Base-by-base conservation (phyloP, 2,888 invertebrate species). In the Alsophila aescularia region DNA sequence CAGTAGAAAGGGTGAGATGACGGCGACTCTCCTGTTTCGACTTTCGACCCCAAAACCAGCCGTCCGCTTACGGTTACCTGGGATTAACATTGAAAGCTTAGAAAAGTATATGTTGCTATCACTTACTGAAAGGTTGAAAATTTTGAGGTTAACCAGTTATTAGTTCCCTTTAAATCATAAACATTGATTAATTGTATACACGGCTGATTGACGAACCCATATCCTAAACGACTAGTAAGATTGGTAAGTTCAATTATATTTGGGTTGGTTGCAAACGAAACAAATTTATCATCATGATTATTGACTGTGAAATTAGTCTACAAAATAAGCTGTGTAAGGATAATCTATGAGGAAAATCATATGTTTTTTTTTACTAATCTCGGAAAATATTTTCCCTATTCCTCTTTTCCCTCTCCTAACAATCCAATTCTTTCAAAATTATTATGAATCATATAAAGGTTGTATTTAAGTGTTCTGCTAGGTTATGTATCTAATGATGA, bases 1-100 rank as follows among this genome's bases (percentile, higher is more conserved):
- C 29, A 53, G 52, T 42, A 49, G 31, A 50, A 55, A 41, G 55
- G 49, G 49, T 44, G 43, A 47, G 42, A 42, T 41, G 47, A 24
- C 44, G 35, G n/a, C n/a, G n/a, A n/a, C 40, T 44, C 36, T 55
- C 40, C 44, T 50, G 45, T 55, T 50, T 35, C 34, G 44, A 50
- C 49, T 44, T 50, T 41, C 32, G 45, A 55, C 44, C 52, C 54
- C n/a, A 50, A 47, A 53, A 39, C 29, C 43, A 29, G 31, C 24
- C 54, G 35, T 43, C 40, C 50, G 40, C 15, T 55, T 45, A 40
- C 35, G 12, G 50, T 39, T 50, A 12, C 34, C 21, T 14, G 49
- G 39, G 34, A 21, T 43, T 36, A 47, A 27, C 24, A 52, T 52
- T 45, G 45, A 45, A 45, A 45, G 35, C 40, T 41, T 10, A 29